A percentile compares a stretch with the other conserved stretches of the same genome.
These are phyloP conservation scores for Anguilla megastoma DNA, from an alignment of 2,797 vertebrate species.

Conservation along the genomic window DNA sequence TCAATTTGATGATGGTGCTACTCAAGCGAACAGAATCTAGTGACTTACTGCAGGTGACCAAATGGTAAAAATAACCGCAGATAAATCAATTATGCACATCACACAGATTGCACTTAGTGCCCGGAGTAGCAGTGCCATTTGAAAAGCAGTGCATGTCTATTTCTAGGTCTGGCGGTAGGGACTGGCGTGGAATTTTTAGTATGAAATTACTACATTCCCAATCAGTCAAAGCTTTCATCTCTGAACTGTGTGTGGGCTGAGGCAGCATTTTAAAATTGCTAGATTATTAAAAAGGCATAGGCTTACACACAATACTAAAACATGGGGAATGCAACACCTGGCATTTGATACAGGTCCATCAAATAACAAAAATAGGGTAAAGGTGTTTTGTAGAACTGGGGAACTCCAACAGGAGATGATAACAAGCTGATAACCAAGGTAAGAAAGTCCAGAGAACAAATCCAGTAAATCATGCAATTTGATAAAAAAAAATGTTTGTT, in stretches of 20 bases:
- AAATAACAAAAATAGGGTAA: neutral
- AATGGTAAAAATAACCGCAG: neutral
- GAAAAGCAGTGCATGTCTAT: neutral
- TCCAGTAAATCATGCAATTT: too few relatives aligned
- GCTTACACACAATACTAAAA: neutral
- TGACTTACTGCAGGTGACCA: neutral
- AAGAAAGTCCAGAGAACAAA: neutral
- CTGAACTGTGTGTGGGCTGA: neutral
- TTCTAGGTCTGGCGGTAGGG: neutral
- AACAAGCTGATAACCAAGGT: conserved; percentile 7
- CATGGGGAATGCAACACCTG: neutral
- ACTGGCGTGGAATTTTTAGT: neutral
- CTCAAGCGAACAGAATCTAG: neutral
- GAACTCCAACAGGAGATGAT: conserved; percentile 1
- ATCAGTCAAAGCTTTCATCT: neutral
- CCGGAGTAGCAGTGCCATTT: neutral
- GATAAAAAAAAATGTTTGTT: neutral
- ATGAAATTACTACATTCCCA: neutral
- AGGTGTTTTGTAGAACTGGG: neutral
- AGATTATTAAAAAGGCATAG: neutral
- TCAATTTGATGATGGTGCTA: neutral
- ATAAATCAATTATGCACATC: neutral
- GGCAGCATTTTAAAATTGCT: neutral
- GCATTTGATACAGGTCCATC: neutral
- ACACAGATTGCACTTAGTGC: neutral